phyloP scores from a whole-genome alignment of 2,797 vertebrate species.

The Semotilus atromaculatus region DNA sequence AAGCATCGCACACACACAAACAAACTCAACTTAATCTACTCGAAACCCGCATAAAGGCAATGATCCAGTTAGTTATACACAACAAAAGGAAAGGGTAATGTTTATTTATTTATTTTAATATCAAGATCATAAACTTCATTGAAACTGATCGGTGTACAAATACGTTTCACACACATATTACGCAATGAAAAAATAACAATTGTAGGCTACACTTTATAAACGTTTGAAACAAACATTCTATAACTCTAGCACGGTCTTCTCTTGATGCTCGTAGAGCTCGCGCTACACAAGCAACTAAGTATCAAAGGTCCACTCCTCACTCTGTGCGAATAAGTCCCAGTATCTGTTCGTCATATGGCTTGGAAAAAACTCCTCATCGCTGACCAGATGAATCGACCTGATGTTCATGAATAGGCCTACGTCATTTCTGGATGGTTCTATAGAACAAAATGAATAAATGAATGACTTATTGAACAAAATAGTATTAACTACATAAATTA shows the following conservation, averaged over 20 bases:
- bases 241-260: background rate
- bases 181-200: background rate
- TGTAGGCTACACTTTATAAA: background rate
- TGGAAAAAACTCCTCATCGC: constrained; percentile 82
- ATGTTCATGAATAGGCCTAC: constrained; percentile 72
- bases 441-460: constrained; percentile 5
- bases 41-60: background rate
- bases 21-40: background rate
- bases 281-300: background rate
- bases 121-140: background rate
- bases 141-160: background rate
- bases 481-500: background rate
- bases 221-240: background rate
- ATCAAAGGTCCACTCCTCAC: constrained; percentile 72
- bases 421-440: constrained; percentile 57
- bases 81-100: background rate
- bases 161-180: background rate
- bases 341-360: constrained; percentile 77
- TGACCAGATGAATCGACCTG: constrained; percentile 72
- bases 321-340: constrained; percentile 79
- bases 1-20: background rate
- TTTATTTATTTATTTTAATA: background rate
- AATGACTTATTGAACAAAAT: background rate
- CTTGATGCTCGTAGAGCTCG: background rate
- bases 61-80: background rate